These are phyloP conservation scores for Discoglossus pictus DNA, from an alignment of 2,797 vertebrate genomes.

Conservation along the genomic window DNA sequence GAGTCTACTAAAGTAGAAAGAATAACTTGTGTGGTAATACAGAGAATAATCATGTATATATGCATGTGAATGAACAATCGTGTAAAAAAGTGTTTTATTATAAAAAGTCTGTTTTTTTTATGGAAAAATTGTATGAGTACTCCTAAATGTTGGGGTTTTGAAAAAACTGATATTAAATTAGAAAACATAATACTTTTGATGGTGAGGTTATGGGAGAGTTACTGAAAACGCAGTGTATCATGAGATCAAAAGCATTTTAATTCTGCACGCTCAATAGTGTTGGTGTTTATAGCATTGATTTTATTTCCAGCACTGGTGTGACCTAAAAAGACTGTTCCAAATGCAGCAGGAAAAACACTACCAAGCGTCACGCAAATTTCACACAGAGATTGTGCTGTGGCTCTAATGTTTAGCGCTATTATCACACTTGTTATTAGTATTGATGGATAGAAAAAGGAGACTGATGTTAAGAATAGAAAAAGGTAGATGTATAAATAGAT, in stretches of 20 bases:
- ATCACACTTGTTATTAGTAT: slow-evolving; percentile 2
- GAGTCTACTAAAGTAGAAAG: no score
- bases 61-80: no score
- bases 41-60: no score
- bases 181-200: no score
- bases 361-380: neutral
- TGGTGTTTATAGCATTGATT: slow-evolving; percentile 56
- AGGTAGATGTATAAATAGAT: no score
- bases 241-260: slow-evolving; percentile 51
- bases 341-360: slow-evolving; percentile 34
- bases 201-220: no score
- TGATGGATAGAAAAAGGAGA: slow-evolving; percentile 7
- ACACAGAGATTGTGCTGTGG: neutral
- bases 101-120: no score
- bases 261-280: slow-evolving; percentile 48
- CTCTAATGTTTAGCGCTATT: neutral
- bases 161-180: no score
- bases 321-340: slow-evolving; percentile 32
- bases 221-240: slow-evolving; percentile 12
- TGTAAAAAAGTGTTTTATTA: no score
- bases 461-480: neutral
- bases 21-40: no score
- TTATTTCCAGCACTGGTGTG: slow-evolving; percentile 48
- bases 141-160: no score
- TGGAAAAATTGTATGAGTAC: no score